Percentiles rank a stretch among this genome's conserved stretches.
Conservation (phyloP, 2,113 vertebrate species). For the Poeciliopsis prolifica region DNA sequence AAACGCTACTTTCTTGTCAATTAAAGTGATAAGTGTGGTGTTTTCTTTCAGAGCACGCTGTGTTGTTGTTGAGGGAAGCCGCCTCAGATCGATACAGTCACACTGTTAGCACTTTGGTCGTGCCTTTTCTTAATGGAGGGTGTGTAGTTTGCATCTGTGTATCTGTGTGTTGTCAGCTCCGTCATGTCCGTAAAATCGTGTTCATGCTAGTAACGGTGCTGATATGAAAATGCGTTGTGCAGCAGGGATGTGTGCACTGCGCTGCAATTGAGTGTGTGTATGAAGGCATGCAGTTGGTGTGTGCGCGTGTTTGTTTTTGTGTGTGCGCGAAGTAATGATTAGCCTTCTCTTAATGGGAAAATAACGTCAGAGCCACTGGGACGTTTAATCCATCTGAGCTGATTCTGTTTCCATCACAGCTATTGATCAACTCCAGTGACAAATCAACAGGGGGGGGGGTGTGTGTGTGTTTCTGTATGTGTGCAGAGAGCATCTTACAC, state of each 20-base stretch:
- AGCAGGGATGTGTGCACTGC: constrained; percentile 23
- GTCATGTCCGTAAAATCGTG: constrained; percentile 33
- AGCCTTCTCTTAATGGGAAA: constrained; percentile 80
- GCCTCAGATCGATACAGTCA: constrained; percentile 48
- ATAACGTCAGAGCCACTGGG: constrained; percentile 78
- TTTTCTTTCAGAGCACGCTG: constrained; percentile 31
- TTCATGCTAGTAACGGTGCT: constrained; percentile 21
- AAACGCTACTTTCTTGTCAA: constrained; percentile 27
- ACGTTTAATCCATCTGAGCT: constrained; percentile 82
- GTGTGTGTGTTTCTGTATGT: constrained; percentile 29
- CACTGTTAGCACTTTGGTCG: constrained; percentile 39
- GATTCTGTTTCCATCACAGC: constrained; percentile 80
- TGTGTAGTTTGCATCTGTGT: constrained; percentile 16
- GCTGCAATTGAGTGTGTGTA: constrained; percentile 16
- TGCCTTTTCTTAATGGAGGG: constrained; percentile 44
- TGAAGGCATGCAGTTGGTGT: constrained; percentile 18
- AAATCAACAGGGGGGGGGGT: constrained; percentile 69
- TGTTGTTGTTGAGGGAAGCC: constrained; percentile 44
- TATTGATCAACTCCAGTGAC: constrained; percentile 79
- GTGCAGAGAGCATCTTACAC: constrained; percentile 46
- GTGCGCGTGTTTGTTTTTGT: constrained; percentile 2
- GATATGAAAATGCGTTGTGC: constrained; percentile 32
- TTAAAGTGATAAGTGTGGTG: constrained; percentile 37
- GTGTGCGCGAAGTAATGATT: constrained; percentile 66
- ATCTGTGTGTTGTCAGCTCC: background rate